Conservation (phyloP, 2,888 invertebrate species). For the Leptarthrus brevirostris region DNA sequence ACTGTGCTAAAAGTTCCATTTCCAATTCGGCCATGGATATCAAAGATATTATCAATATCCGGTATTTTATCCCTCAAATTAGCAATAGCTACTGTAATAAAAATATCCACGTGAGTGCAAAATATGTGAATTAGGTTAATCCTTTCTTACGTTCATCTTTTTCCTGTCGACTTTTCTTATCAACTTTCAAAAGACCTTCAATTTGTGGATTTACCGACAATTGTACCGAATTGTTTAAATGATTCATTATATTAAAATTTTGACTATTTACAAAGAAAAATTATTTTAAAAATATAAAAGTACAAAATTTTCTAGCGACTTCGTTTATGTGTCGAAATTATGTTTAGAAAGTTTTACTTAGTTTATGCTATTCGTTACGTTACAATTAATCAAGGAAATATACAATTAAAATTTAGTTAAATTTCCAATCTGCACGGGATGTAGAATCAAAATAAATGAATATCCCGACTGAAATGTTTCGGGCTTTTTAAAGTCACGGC, state of each 20-base stretch:
- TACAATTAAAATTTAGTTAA: neutral
- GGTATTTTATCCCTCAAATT: constrained; percentile 69
- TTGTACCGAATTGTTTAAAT: neutral
- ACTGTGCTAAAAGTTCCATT: constrained; percentile 91
- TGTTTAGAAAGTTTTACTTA: too few relatives aligned
- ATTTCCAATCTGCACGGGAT: constrained; percentile 2
- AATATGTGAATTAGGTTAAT: too few relatives aligned
- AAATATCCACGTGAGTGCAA: neutral
- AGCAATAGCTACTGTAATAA: constrained; percentile 60
- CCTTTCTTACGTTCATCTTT: constrained; percentile 33
- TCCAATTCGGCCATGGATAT: constrained; percentile 78
- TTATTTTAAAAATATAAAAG: too few relatives aligned
- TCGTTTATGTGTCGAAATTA: too few relatives aligned
- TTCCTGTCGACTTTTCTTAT: constrained; percentile 18
- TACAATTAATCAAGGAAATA: neutral
- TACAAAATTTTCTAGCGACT: too few relatives aligned
- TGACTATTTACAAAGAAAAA: too few relatives aligned
- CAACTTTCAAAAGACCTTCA: neutral
- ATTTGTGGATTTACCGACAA: neutral
- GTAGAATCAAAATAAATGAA: constrained; percentile 15
- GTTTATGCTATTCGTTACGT: neutral
- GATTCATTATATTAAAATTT: constrained; percentile 7
- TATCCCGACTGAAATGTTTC: constrained; percentile 6
- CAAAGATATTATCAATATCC: constrained; percentile 73
- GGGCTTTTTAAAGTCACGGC: constrained; percentile 8